Percentiles rank a stretch among this genome's conserved stretches.
These are phyloP conservation scores for Catharus bicknelli DNA, from an alignment of 2,113 vertebrate species.

Conservation along the genomic window DNA sequence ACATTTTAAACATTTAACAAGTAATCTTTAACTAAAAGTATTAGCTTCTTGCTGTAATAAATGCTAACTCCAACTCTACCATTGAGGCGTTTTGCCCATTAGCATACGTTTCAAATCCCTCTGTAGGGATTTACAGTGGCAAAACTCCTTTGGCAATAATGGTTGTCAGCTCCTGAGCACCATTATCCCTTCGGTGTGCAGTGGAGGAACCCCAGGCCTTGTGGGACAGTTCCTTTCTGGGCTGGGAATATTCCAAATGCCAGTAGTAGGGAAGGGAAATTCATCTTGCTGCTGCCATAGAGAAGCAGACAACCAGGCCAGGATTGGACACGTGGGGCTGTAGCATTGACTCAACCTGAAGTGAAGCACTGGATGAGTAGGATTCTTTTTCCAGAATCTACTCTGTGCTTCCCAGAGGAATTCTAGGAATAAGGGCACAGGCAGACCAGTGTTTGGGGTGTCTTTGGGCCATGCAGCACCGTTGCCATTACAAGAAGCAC, in stretches of 20 bases:
- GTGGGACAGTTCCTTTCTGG: fast-evolving
- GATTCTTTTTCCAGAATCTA: background rate
- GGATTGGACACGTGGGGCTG: fast-evolving
- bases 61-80: background rate
- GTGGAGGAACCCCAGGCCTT: background rate
- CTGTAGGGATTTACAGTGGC: background rate
- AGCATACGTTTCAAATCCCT: background rate
- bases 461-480: background rate
- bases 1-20: background rate
- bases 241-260: background rate
- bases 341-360: background rate
- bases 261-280: fast-evolving
- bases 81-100: background rate
- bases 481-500: background rate
- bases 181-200: fast-evolving
- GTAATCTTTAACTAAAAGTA: background rate
- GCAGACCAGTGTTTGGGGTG: background rate
- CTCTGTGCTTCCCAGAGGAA: background rate
- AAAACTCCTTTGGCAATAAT: background rate
- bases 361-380: fast-evolving
- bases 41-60: background rate
- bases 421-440: background rate
- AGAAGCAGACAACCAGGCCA: background rate
- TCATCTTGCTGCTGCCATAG: background rate
- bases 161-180: fast-evolving